Evolutionary conservation across 2,797 vertebrate species (phyloP).

Genomic region (Lophotriccus pileatus): DNA sequence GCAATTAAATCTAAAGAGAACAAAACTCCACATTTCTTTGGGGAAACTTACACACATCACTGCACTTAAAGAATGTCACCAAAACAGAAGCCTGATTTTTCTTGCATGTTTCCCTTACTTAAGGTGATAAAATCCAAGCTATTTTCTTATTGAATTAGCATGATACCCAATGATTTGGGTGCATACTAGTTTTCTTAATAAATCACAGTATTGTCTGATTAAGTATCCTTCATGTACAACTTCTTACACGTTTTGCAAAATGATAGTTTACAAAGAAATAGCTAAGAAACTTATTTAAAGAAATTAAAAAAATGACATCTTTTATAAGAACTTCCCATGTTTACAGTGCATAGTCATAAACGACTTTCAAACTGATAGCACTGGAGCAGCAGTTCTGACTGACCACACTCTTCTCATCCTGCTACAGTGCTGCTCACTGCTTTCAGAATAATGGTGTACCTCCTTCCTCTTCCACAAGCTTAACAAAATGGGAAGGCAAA

Average conservation of each 20-base stretch:
- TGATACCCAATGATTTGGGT: neutral
- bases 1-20: neutral
- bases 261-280: neutral
- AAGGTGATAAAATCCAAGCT: neutral
- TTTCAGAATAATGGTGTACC: neutral
- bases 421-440: neutral
- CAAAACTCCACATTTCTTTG: neutral
- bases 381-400: neutral
- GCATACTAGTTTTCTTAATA: neutral
- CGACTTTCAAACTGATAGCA: neutral
- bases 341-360: neutral
- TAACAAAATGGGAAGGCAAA: slow-evolving; percentile 51
- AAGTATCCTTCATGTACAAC: neutral
- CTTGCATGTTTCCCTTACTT: neutral
- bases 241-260: neutral
- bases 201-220: neutral
- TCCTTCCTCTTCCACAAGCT: slow-evolving; percentile 46
- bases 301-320: neutral
- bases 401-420: neutral
- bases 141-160: neutral
- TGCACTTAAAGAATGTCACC: neutral
- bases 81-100: neutral
- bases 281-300: neutral
- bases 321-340: neutral
- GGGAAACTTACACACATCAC: neutral